Base-by-base conservation (phyloP, 2,888 invertebrate species). In the Cephus runcator region DNA sequence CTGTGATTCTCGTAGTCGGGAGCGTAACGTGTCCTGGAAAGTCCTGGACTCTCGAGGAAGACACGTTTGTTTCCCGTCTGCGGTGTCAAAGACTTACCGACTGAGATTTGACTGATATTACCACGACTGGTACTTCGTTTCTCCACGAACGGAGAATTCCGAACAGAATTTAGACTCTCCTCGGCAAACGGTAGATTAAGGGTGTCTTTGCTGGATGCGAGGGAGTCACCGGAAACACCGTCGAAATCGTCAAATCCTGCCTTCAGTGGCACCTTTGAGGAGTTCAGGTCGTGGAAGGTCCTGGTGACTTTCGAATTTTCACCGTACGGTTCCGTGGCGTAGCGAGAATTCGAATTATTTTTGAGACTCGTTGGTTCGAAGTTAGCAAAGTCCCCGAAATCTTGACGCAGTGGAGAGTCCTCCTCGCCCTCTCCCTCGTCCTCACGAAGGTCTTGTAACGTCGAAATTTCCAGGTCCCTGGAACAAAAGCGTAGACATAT, bases 171-270 rank as follows among this genome's bases (percentile, higher is more conserved):
- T 3, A 89, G 81, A 77, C 88, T 89, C 73, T 90, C 91, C 83
- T 91, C 91, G 76, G 86, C 89, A 79, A 88, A 91, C 6, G 91
- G 90, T 74, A 90, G 80, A 76, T 91, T 89, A 11, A 90, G 82
- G 0, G 89, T 88, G 80, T 89, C 90, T 69, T 89, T 90, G 79
- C 89, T 90, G 12, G 91, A 91, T 35, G 85, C 85, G 3, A 89
- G 78, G 23, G 91, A 91, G 23, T 86, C 87, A 15, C 85, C 88
- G 1, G 91, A 91, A 1, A 88, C 88, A 30, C 89, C 91, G 77
- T 90, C 91, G 77, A 91, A 91, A 76, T 91, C 91, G 71, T 91
- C 91, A 81, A 91, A 91, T 15, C 88, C 90, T 11, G 91, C 91
- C 77, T 89, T 90, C 33, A 90, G 78, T 1, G 91, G 90, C 30